Evolutionary conservation across 35 echinoderm and acorn worm genomes (phyloP).

Genomic region (Ptychodera flava): DNA sequence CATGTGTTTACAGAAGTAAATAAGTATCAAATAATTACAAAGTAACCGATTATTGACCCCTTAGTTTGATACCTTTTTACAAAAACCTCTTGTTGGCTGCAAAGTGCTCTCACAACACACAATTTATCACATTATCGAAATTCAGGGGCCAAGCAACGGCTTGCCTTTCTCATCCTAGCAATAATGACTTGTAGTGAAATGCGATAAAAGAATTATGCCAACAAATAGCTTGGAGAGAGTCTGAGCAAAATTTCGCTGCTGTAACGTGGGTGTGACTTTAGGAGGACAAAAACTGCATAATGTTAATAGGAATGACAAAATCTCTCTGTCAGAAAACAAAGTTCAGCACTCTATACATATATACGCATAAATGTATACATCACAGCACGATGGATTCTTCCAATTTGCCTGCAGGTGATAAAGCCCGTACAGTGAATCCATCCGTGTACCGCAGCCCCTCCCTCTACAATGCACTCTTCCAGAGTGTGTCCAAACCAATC

Average conservation of each 20-base stretch:
- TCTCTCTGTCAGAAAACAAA: background rate
- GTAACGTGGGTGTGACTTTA: background rate
- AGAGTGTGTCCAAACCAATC: conserved; percentile 18
- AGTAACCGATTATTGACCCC: too few species aligned
- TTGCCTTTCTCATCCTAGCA: too few species aligned
- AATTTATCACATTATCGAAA: too few species aligned
- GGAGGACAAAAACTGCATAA: background rate
- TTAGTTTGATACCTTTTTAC: too few species aligned
- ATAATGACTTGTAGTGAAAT: too few species aligned
- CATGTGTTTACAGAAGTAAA: too few species aligned
- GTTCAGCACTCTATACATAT: background rate
- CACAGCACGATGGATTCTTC: background rate
- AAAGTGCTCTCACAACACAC: too few species aligned
- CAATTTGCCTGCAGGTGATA: conserved; percentile 42
- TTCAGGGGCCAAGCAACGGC: too few species aligned
- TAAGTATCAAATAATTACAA: too few species aligned
- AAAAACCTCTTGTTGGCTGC: too few species aligned
- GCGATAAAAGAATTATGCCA: too few species aligned
- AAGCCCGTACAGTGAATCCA: conserved; percentile 68
- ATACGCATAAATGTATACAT: background rate
- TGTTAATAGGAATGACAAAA: background rate
- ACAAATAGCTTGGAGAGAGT: background rate
- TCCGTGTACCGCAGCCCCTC: conserved; percentile 68
- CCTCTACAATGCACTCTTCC: conserved; percentile 77
- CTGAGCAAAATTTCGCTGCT: background rate